Percentiles rank a stretch among this genome's conserved stretches.
Conservation (phyloP, 2,797 vertebrate genomes). For the Fistularia commersonii region DNA sequence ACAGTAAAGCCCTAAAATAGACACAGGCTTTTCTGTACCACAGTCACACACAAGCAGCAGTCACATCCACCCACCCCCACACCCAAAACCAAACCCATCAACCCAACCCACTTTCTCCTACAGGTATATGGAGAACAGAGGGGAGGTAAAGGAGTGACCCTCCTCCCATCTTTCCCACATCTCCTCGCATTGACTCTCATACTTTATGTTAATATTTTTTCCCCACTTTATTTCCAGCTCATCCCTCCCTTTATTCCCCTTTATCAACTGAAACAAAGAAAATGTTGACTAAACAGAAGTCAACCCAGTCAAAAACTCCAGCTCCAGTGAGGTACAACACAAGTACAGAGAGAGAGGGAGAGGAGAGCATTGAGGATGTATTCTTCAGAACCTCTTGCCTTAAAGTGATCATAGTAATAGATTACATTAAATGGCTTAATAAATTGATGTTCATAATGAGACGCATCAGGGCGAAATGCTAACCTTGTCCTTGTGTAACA, state of each 20-base stretch:
- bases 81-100: slow-evolving; percentile 40
- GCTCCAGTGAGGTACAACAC: slow-evolving; percentile 36
- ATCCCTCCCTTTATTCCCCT: slow-evolving; percentile 19
- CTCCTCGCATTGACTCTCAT: slow-evolving; percentile 9
- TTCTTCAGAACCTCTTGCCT: neutral
- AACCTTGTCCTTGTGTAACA: slow-evolving; percentile 72
- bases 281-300: slow-evolving; percentile 34
- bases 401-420: neutral
- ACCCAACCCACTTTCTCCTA: slow-evolving; percentile 38
- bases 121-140: slow-evolving; percentile 43
- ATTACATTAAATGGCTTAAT: slow-evolving; percentile 8
- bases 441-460: slow-evolving; percentile 24
- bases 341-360: slow-evolving; percentile 33
- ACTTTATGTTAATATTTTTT: neutral
- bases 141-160: slow-evolving; percentile 34
- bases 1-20: slow-evolving; percentile 99
- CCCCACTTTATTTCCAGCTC: slow-evolving; percentile 12
- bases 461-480: slow-evolving; percentile 70
- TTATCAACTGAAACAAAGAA: slow-evolving; percentile 27
- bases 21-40: slow-evolving; percentile 99
- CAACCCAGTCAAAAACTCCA: slow-evolving; percentile 37
- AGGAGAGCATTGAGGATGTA: no score
- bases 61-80: slow-evolving; percentile 71
- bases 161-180: slow-evolving; percentile 33
- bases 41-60: slow-evolving; percentile 99